Percentiles rank a stretch among this genome's conserved stretches.
Conservation (phyloP, 2,113 vertebrate species). For the Taurulus bubalis region DNA sequence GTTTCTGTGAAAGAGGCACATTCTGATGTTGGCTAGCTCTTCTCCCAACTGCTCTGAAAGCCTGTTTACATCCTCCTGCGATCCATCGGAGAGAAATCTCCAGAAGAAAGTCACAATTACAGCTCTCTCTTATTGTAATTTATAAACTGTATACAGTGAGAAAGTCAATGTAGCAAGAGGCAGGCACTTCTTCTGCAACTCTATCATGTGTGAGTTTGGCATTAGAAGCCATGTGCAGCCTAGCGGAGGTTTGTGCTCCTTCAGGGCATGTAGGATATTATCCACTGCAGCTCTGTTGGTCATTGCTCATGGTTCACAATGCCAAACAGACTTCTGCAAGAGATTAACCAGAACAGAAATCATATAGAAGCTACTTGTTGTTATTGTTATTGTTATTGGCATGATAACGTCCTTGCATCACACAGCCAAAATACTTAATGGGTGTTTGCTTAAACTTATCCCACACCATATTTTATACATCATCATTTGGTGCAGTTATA, state of each 20-base stretch:
- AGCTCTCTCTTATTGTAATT: constrained; percentile 49
- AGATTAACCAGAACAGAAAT: constrained; percentile 58
- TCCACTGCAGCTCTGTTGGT: constrained; percentile 34
- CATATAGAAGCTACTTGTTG: constrained; percentile 25
- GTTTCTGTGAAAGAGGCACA: constrained; percentile 59
- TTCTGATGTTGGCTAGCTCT: constrained; percentile 45
- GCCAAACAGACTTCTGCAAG: constrained; percentile 53
- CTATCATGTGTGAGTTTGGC: constrained; percentile 24
- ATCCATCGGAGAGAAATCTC: constrained; percentile 47
- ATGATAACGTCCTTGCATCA: constrained; percentile 4
- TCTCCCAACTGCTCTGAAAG: constrained; percentile 62
- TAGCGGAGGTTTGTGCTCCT: constrained; percentile 54
- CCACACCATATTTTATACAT: constrained; percentile 30
- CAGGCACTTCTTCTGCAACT: constrained; percentile 37
- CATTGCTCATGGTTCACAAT: constrained; percentile 32
- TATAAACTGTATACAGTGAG: constrained; percentile 42
- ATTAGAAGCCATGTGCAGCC: constrained; percentile 53
- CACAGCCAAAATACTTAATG: constrained; percentile 28
- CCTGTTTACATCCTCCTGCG: constrained; percentile 45
- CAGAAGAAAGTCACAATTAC: constrained; percentile 47
- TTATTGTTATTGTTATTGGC: constrained; percentile 37
- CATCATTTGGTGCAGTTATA: constrained; percentile 27
- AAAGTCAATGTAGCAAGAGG: constrained; percentile 27
- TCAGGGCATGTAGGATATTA: constrained; percentile 43
- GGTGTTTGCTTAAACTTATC: constrained; percentile 34